Percentiles rank a stretch among this genome's conserved stretches.
These are phyloP conservation scores for Saguinus imperator DNA, from an alignment of 2,113 vertebrate genomes.

Conservation along the genomic window DNA sequence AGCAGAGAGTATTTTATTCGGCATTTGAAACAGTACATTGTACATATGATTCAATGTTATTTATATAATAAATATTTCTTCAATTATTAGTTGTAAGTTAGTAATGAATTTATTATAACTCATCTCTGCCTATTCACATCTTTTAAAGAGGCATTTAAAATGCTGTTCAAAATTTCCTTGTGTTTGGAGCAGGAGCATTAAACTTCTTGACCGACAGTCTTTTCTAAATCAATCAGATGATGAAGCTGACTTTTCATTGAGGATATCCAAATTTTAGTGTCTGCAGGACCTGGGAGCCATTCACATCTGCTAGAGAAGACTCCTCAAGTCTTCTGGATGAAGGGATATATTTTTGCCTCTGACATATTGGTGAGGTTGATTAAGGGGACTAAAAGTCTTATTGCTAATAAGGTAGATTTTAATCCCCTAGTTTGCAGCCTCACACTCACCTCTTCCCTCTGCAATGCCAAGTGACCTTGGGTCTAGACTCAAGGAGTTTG, in stretches of 20 bases:
- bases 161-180: background rate
- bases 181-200: background rate
- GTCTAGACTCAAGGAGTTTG: background rate
- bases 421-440: background rate
- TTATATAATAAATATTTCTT: background rate
- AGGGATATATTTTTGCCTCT: background rate
- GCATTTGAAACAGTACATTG: background rate
- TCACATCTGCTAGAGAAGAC: background rate
- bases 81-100: background rate
- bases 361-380: background rate
- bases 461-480: background rate
- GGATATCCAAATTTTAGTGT: background rate
- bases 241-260: background rate
- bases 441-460: background rate
- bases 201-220: background rate
- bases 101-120: background rate
- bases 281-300: background rate
- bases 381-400: background rate
- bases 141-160: background rate
- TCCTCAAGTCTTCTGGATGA: background rate
- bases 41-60: background rate
- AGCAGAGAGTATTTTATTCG: conserved; percentile 9
- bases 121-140: background rate
- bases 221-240: background rate
- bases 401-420: background rate